Base-by-base conservation (phyloP, 2,113 vertebrate species). In the Eubucco bourcierii region DNA sequence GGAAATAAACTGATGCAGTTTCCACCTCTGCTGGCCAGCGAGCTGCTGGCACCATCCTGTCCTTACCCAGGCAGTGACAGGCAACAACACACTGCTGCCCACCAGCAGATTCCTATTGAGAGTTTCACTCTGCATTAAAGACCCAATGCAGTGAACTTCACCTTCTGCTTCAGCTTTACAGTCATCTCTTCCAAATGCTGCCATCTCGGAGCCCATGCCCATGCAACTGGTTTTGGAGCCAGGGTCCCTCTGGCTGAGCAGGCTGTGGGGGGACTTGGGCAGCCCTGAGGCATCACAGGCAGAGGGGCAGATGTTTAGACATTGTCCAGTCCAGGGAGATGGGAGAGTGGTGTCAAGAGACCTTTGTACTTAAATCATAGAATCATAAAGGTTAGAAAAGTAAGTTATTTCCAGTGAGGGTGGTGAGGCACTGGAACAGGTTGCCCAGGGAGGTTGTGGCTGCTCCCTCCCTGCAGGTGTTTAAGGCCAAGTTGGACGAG, bases 251-350 rank as follows among this genome's bases (percentile, higher is more conserved):
- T 1, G 1, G 23, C 61, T 34, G 29, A 55, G 29, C 19, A 24
- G 0, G 1, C 29, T 70, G 33, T 4, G 8, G 80, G 73, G 66
- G 39, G 37, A 60, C 23, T 0, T 0, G 1, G 52, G 55, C 33
- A 55, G 27, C 64, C 46, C 37, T 6, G 3, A 29, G 25, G 29
- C 46, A 13, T 78, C 55, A 12, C 0, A 0, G 28, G 33, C 2
- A 1, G 39, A 61, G 72, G 72, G 53, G 46, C 76, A 65, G 10
- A 9, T 76, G 27, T 61, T 82, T 61, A 59, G 67, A n/a, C 18
- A 5, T 56, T 6, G 7, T 34, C 64, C 46, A 21, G 19, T 34
- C 55, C 8, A 7, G 41, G 80, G 52, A 53, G 53, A 60, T 47
- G 47, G 31, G 80, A 80, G 33, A 55, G 16, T 12, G 6, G 3